Evolutionary conservation across 2,888 invertebrate species (phyloP), one percentile per base, ranked within the genome.

Genomic region (Pristionchus exspectatus): DNA sequence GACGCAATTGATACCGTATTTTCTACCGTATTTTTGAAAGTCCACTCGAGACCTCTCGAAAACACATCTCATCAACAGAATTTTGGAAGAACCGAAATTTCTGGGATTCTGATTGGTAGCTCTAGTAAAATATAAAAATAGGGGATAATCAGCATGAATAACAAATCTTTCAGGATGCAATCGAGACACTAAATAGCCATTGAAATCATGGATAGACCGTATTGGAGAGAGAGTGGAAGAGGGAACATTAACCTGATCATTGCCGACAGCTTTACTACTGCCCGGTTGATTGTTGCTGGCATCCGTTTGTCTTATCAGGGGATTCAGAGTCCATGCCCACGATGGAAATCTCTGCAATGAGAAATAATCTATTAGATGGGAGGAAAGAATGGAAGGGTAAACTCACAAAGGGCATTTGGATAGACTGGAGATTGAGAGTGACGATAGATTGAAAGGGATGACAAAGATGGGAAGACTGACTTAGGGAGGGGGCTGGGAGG

Each of bases 401-500:
- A 74, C 74, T 38, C 38, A 74, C 74, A 18, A 33, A 24, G 21
- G 74, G 21, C 50, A 44, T 69, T 27, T n/a, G 12, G 4, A 30
- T n/a, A 3, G 27, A 94, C 24, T 91, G 92, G 0, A 95, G 1
- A 21, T 38, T 69, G 66, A 44, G 97, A 97, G 93, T 97, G 97
- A 38, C 27, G 69, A 30, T 5, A 69, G 69, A 30, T 94, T 7
- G 33, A 14, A 21, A 33, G 72, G 16, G 16, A 38, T 30, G 74
- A 74, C 18, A 38, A 38, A 38, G 74, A 74, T 38, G 38, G 74
- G 74, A 74, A 63, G 38, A 38, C 18, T 74, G 74, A 74, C 16
- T 18, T 5, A n/a, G 30, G 33, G 38, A 30, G 33, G 18, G 16
- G 4, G 38, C 21, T 21, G 38, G 38, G 38, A 5, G 74, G 38